Conservation (phyloP, 2,888 invertebrate genomes). For the Volucella zonaria region DNA sequence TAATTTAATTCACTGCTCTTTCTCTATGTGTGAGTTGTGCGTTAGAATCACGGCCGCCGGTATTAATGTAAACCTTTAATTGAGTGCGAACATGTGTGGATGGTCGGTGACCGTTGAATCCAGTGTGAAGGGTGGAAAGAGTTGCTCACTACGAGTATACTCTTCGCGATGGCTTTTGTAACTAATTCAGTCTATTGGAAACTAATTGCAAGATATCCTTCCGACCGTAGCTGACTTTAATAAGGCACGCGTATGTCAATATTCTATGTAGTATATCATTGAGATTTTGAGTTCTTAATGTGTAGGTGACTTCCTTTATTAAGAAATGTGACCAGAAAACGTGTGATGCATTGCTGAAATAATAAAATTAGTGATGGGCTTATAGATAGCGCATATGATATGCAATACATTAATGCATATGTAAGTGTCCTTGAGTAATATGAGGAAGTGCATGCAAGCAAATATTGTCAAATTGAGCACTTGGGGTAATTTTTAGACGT, state of each 20-base stretch:
- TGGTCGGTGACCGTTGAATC: constrained; percentile 2
- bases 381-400: no score
- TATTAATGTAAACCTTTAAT: constrained; percentile 72
- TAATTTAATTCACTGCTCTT: constrained; percentile 68
- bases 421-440: no score
- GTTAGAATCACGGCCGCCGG: constrained; percentile 49
- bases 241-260: neutral
- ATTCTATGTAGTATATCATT: constrained; percentile 52
- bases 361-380: no score
- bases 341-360: constrained; percentile 22
- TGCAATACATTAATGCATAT: no score
- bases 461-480: no score
- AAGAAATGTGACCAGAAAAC: constrained; percentile 26
- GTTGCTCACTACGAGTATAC: neutral
- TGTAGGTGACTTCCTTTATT: constrained; percentile 55
- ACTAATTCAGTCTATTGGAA: constrained; percentile 24
- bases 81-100: constrained; percentile 50
- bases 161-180: constrained; percentile 24
- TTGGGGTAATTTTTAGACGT: no score
- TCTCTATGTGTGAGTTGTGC: constrained; percentile 16
- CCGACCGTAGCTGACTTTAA: constrained; percentile 23
- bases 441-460: no score
- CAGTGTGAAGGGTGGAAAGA: neutral
- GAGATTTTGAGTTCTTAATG: constrained; percentile 49
- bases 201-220: constrained; percentile 5